Conservation (phyloP, 1,140 invertebrate species). For the Hyles vespertilio region DNA sequence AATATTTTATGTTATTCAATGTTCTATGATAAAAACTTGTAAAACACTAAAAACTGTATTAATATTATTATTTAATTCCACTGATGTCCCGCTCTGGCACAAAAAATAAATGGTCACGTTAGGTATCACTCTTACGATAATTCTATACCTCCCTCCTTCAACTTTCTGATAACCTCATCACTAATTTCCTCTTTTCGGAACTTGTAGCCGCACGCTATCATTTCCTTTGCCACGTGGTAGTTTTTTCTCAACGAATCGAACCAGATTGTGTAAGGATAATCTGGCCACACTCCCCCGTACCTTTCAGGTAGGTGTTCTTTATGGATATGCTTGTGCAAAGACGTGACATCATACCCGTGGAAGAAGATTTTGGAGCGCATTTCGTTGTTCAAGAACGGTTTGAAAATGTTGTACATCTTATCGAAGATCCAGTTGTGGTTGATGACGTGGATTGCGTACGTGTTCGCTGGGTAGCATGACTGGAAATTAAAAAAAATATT, state of each 20-base stretch:
- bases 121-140: constrained; percentile 26
- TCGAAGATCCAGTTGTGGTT: constrained; percentile 89
- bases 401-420: constrained; percentile 85
- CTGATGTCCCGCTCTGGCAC: too few relatives aligned
- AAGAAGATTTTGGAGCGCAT: constrained; percentile 85
- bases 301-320: constrained; percentile 82
- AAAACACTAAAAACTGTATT: too few relatives aligned
- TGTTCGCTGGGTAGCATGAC: constrained; percentile 84
- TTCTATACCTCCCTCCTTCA: constrained; percentile 47
- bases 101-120: too few relatives aligned
- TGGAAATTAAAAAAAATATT: constrained; percentile 47
- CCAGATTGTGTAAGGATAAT: constrained; percentile 85
- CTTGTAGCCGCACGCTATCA: constrained; percentile 81
- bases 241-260: constrained; percentile 79
- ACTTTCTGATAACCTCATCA: constrained; percentile 47
- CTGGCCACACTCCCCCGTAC: constrained; percentile 83
- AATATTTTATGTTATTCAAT: too few relatives aligned
- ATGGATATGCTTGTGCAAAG: constrained; percentile 84
- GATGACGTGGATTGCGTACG: constrained; percentile 85
- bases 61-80: too few relatives aligned
- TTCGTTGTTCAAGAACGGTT: constrained; percentile 81
- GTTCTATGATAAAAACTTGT: too few relatives aligned
- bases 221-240: constrained; percentile 78
- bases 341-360: constrained; percentile 85
- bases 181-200: constrained; percentile 76